A percentile compares a stretch with the other conserved stretches of the same genome.
Conservation (phyloP, 2,797 vertebrate species). For the Erethizon dorsatum region DNA sequence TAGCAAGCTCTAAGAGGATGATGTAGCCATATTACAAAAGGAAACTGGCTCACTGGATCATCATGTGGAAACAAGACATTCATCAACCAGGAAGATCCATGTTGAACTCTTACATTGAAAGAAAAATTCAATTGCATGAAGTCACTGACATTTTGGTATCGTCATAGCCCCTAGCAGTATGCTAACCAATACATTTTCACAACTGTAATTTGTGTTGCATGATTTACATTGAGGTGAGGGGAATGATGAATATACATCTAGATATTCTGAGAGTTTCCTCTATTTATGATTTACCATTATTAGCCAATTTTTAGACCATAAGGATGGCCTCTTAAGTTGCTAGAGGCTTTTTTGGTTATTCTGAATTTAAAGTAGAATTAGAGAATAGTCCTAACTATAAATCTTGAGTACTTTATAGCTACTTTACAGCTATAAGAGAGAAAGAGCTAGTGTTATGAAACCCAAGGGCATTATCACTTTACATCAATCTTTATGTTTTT, state of each 20-base stretch:
- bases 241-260: not conserved
- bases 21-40: not conserved
- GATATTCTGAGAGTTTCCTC: not conserved
- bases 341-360: constrained; percentile 53
- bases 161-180: not conserved
- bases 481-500: constrained; percentile 65
- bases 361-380: constrained; percentile 64
- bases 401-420: constrained; percentile 61
- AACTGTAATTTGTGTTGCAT: not conserved
- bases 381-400: constrained; percentile 57
- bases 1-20: not conserved
- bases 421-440: constrained; percentile 2
- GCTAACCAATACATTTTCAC: not conserved
- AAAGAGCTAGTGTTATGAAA: constrained; percentile 58
- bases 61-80: not conserved
- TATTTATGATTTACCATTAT: constrained; percentile 49
- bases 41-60: constrained; percentile 30
- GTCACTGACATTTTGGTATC: not conserved
- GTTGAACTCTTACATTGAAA: not conserved
- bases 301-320: constrained; percentile 47
- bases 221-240: constrained; percentile 32
- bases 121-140: constrained; percentile 9
- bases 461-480: constrained; percentile 64
- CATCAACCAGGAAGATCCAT: not conserved
- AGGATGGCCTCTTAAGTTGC: constrained; percentile 34